phyloP scores from a whole-genome alignment of 1,140 invertebrate genomes.

The Drosophila albomicans region DNA sequence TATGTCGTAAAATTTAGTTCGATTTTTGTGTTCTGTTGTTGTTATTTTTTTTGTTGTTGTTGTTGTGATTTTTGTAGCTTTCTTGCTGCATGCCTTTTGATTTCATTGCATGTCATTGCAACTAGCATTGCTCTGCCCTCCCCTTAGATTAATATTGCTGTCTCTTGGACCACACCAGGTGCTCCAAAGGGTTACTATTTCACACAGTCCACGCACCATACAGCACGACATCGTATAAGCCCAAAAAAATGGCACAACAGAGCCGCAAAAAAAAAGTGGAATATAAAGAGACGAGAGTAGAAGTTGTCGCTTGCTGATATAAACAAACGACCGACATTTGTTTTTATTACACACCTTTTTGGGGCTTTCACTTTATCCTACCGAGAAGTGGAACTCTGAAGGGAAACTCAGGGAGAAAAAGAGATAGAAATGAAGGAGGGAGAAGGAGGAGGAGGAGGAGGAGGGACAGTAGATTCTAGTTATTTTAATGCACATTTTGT shows the following conservation, averaged over 20 bases:
- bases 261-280: neutral
- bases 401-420: too few species aligned
- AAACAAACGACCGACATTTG: slow-evolving; percentile 85
- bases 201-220: slow-evolving; percentile 34
- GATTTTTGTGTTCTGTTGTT: slow-evolving; percentile 53
- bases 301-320: slow-evolving; percentile 80
- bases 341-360: slow-evolving; percentile 85
- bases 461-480: slow-evolving; percentile 79
- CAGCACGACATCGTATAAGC: slow-evolving; percentile 35
- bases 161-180: slow-evolving; percentile 45
- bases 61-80: slow-evolving; percentile 56
- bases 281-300: slow-evolving; percentile 1
- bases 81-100: slow-evolving; percentile 54
- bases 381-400: neutral
- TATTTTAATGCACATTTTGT: slow-evolving; percentile 84
- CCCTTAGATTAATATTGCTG: neutral
- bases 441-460: slow-evolving; percentile 5
- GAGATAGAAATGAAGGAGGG: neutral
- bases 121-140: neutral
- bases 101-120: slow-evolving; percentile 55
- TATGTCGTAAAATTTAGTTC: slow-evolving; percentile 83
- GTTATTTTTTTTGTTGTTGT: too few species aligned
- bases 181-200: slow-evolving; percentile 41
- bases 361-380: slow-evolving; percentile 31
- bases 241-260: slow-evolving; percentile 7